Percentiles rank a stretch among this genome's conserved stretches.
phyloP scores from a whole-genome alignment of 2,888 invertebrate genomes.

The Ephialtes manifestator region DNA sequence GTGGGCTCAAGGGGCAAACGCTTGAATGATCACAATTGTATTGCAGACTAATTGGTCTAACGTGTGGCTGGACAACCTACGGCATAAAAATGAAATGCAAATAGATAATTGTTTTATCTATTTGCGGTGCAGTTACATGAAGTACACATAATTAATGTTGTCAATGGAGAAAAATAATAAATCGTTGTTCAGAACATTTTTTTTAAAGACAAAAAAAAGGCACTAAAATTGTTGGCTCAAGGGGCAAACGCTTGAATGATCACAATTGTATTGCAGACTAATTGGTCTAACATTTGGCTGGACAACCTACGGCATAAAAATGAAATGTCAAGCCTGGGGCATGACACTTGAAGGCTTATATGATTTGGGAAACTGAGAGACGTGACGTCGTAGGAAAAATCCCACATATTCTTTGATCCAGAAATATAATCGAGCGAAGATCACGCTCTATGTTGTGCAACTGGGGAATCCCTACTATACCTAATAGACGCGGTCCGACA shows the following conservation, averaged over 20 bases:
- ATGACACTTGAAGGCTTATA: background rate
- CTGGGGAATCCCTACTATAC: constrained; percentile 9
- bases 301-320: background rate
- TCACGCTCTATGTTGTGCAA: background rate
- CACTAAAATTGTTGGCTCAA: background rate
- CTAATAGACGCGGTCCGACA: background rate
- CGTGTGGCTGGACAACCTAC: background rate
- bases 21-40: background rate
- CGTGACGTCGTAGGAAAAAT: background rate
- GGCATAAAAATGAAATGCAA: background rate
- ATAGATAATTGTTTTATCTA: too few relatives aligned
- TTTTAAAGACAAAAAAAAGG: background rate
- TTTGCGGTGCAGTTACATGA: constrained; percentile 49
- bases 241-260: background rate
- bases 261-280: constrained; percentile 22
- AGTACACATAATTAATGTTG: constrained; percentile 8
- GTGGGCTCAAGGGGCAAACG: background rate
- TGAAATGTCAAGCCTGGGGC: constrained; percentile 9
- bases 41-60: constrained; percentile 41
- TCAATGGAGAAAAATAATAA: constrained; percentile 25
- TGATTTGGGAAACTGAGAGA: background rate
- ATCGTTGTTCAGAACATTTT: background rate
- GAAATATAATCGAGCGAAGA: constrained; percentile 15
- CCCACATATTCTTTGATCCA: constrained; percentile 16
- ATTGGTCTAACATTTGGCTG: constrained; percentile 34